A percentile compares a stretch with the other conserved stretches of the same genome.
These are phyloP conservation scores for Petrocephalus sullivani DNA, from an alignment of 2,797 vertebrate genomes.

Conservation along the genomic window DNA sequence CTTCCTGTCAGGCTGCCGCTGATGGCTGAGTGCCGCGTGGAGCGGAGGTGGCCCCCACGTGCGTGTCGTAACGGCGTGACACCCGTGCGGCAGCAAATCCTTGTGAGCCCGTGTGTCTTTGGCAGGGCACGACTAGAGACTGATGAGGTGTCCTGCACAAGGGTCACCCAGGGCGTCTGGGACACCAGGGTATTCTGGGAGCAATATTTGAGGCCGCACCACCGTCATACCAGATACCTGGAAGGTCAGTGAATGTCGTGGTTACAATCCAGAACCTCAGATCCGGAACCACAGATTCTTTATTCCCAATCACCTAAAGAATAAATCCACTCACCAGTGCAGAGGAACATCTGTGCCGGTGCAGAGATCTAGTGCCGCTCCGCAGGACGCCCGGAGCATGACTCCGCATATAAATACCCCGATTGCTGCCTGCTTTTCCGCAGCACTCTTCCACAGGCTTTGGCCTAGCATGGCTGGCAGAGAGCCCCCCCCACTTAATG, in stretches of 20 bases:
- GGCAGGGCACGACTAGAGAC: neutral
- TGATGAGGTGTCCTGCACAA: neutral
- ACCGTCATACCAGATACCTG: neutral
- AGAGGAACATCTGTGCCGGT: constrained; percentile 47
- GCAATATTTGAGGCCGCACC: neutral
- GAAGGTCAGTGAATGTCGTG: neutral
- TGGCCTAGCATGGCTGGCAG: constrained; percentile 48
- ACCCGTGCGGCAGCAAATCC: constrained; percentile 33
- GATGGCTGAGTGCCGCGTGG: neutral
- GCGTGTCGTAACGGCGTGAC: neutral
- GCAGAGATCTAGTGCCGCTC: constrained; percentile 42
- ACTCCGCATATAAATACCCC: constrained; percentile 49
- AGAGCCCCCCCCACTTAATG: constrained; percentile 36
- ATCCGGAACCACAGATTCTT: neutral
- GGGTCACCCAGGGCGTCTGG: neutral
- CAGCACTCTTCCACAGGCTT: constrained; percentile 34
- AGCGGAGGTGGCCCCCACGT: neutral
- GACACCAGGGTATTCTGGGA: neutral
- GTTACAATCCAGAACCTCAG: neutral
- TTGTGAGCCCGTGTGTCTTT: neutral
- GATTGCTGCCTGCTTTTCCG: constrained; percentile 49
- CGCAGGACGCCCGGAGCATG: neutral
- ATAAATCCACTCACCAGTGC: constrained; percentile 49
- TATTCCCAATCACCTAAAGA: constrained; percentile 44
- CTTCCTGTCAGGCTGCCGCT: neutral